Evolutionary conservation across 2,113 vertebrate species (phyloP).

Genomic region (Eretmochelys imbricata): DNA sequence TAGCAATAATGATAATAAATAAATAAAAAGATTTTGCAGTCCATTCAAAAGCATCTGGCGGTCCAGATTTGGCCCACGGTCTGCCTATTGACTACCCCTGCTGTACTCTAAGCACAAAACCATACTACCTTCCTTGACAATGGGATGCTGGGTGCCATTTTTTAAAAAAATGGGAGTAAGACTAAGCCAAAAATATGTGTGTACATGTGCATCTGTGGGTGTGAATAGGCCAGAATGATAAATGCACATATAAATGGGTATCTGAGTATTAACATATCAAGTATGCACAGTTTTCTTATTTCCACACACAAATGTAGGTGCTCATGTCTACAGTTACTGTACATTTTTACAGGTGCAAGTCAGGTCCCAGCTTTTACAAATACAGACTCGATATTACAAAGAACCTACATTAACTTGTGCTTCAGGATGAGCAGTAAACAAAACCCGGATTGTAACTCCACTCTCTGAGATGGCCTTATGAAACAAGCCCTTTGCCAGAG

Average conservation of each 20-base stretch:
- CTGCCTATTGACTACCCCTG: too few species aligned
- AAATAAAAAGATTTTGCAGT: too few species aligned
- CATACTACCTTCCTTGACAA: background rate
- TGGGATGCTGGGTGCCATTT: background rate
- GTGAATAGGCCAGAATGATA: background rate
- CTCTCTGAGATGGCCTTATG: conserved; percentile 83
- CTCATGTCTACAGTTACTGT: background rate
- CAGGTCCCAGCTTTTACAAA: background rate
- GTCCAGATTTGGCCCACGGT: too few species aligned
- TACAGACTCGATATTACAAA: background rate
- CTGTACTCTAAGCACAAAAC: background rate
- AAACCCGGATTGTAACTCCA: conserved; percentile 63
- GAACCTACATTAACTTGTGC: background rate
- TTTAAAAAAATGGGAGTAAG: background rate
- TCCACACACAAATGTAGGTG: background rate
- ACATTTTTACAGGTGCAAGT: background rate
- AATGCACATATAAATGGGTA: background rate
- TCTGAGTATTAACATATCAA: background rate
- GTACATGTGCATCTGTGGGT: background rate
- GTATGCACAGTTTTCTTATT: background rate
- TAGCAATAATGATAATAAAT: too few species aligned
- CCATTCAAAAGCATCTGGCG: too few species aligned
- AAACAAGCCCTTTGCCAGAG: conserved; percentile 79
- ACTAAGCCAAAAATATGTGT: background rate
- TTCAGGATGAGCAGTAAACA: conserved; percentile 27